Percentiles rank a stretch among this genome's conserved stretches.
Evolutionary conservation across 53 echinoderm and acorn worm genomes (phyloP).

Genomic region (Luidia sarsii): DNA sequence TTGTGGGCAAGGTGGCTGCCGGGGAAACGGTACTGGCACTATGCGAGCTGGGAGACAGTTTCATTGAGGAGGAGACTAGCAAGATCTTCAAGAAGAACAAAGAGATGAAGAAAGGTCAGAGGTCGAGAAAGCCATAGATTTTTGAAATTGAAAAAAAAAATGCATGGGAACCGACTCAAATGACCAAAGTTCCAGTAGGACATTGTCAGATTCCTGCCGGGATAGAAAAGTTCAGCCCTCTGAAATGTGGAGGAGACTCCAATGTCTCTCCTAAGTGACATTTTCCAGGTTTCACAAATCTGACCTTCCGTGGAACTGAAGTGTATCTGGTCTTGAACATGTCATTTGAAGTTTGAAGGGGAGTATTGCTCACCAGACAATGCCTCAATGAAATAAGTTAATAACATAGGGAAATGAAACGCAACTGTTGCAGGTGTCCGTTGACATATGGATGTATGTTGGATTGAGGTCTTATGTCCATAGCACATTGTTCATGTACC

Average conservation of each 20-base stretch:
- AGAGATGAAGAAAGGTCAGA: constrained; percentile 96
- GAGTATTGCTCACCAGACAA: no score
- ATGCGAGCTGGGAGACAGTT: constrained; percentile 81
- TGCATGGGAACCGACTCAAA: background rate
- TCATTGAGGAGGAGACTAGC: constrained; percentile 68
- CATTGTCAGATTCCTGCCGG: background rate
- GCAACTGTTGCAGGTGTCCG: no score
- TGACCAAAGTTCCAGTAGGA: background rate
- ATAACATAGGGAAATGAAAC: no score
- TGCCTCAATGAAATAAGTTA: no score
- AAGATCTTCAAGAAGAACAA: constrained; percentile 95
- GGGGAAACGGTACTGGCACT: constrained; percentile 73
- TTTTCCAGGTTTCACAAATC: no score
- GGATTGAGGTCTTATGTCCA: no score
- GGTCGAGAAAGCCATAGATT: background rate
- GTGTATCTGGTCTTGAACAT: no score
- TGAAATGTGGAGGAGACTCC: background rate
- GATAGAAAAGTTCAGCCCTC: background rate
- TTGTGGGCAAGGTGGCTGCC: constrained; percentile 61
- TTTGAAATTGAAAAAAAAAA: background rate
- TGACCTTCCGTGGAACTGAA: no score
- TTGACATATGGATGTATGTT: no score
- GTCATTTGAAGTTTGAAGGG: no score
- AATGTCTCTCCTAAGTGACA: no score
- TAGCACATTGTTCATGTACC: no score